Conservation (phyloP, 92 coral and sea anemone genomes). For the Paramuricea clavata region DNA sequence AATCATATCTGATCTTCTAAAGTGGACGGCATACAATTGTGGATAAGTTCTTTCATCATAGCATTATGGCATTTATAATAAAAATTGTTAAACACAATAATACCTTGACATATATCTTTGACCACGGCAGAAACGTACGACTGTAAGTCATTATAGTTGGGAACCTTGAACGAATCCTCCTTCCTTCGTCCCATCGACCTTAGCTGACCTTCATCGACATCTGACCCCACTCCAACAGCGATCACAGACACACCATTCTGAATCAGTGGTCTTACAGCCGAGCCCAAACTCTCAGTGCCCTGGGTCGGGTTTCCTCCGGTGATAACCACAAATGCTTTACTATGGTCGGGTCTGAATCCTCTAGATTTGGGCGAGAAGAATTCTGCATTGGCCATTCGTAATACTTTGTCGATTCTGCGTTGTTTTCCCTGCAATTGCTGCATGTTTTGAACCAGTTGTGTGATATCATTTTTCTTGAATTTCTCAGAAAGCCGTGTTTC, state of each 20-base stretch:
- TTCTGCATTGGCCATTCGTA: slow-evolving; percentile 46
- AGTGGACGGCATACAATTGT: too few species aligned
- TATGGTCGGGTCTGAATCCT: slow-evolving; percentile 28
- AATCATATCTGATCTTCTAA: not conserved
- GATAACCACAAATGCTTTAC: slow-evolving; percentile 42
- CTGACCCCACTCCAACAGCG: slow-evolving; percentile 81
- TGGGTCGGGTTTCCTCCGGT: slow-evolving; percentile 49
- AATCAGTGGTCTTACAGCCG: slow-evolving; percentile 50
- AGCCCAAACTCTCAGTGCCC: slow-evolving; percentile 22
- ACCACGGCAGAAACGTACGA: slow-evolving; percentile 44
- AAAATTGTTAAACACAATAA: not conserved
- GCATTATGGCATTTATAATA: not conserved
- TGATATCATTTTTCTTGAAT: slow-evolving; percentile 29
- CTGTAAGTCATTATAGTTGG: slow-evolving; percentile 25
- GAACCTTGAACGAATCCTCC: slow-evolving; percentile 19
- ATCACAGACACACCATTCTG: slow-evolving; percentile 81
- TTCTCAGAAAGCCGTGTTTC: slow-evolving; percentile 35
- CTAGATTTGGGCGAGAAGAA: slow-evolving; percentile 39
- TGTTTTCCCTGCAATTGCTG: slow-evolving; percentile 47
- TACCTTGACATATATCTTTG: slow-evolving; percentile 42
- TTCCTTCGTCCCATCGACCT: slow-evolving; percentile 41
- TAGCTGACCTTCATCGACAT: slow-evolving; percentile 70
- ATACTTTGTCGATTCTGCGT: slow-evolving; percentile 40
- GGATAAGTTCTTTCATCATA: too few species aligned
- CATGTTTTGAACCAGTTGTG: slow-evolving; percentile 31